Conservation (phyloP, 2,113 vertebrate species). For the Suncus etruscus region DNA sequence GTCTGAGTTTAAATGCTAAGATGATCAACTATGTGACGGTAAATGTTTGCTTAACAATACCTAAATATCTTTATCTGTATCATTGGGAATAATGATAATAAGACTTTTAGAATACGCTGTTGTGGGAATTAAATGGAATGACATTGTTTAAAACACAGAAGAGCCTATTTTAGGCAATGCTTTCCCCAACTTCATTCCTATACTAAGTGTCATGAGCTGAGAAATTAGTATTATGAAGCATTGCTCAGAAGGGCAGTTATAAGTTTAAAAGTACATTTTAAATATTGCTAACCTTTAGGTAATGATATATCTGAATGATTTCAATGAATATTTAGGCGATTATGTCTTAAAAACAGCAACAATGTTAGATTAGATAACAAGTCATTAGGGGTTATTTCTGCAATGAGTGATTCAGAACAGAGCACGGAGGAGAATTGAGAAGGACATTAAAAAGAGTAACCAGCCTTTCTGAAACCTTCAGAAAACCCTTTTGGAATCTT, state of each 20-base stretch:
- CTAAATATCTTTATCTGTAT: background rate
- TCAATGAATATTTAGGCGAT: background rate
- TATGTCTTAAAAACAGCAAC: background rate
- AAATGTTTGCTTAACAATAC: background rate
- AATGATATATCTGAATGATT: background rate
- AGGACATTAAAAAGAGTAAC: background rate
- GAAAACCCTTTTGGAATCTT: background rate
- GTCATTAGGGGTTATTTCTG: background rate
- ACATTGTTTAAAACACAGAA: background rate
- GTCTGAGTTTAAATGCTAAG: background rate
- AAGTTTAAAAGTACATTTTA: constrained; percentile 24
- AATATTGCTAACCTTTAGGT: background rate
- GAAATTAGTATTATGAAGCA: background rate
- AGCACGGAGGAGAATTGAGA: too few species aligned
- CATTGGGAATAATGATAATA: background rate
- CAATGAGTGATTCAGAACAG: background rate
- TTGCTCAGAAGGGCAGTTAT: background rate
- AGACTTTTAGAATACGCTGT: background rate
- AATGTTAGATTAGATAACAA: constrained; percentile 7
- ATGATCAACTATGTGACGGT: background rate
- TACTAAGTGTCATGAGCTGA: background rate
- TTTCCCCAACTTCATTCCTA: background rate
- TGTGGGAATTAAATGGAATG: constrained; percentile 24
- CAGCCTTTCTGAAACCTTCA: background rate
- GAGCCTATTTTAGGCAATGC: background rate